Percentiles rank a stretch among this genome's conserved stretches.
Evolutionary conservation across 2,888 invertebrate species (phyloP).

Genomic region (Tipula vernalis): DNA sequence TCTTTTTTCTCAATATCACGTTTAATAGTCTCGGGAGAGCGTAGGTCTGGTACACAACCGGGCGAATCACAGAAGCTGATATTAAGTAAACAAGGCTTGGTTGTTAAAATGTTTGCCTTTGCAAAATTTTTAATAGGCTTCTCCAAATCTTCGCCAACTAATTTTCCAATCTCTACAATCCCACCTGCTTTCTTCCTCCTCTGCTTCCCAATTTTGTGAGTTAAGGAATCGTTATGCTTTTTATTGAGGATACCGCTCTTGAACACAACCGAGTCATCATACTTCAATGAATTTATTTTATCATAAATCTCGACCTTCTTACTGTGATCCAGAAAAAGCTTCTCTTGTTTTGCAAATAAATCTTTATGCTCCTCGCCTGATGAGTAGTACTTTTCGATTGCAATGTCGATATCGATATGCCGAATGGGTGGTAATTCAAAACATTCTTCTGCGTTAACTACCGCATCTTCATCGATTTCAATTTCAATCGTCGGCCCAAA

Average conservation of each 20-base stretch:
- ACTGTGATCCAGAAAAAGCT: conserved; percentile 23
- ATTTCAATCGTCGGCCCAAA: conserved; percentile 32
- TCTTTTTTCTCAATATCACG: conserved; percentile 64
- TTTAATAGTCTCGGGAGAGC: conserved; percentile 51
- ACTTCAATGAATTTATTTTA: conserved; percentile 59
- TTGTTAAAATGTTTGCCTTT: conserved; percentile 18
- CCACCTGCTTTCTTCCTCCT: conserved; percentile 19
- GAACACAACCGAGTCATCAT: conserved; percentile 54
- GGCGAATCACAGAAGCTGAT: conserved; percentile 33
- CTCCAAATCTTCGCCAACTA: conserved; percentile 6
- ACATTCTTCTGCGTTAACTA: conserved; percentile 60
- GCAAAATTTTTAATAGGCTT: neutral
- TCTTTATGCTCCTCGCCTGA: neutral
- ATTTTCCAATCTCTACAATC: conserved; percentile 32
- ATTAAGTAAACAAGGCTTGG: conserved; percentile 37
- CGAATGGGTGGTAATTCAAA: conserved; percentile 54
- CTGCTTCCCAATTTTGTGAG: conserved; percentile 16
- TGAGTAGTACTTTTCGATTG: conserved; percentile 13
- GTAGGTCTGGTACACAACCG: conserved; percentile 39
- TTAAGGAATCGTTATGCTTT: conserved; percentile 19
- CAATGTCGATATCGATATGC: conserved; percentile 37
- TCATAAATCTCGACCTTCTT: conserved; percentile 51
- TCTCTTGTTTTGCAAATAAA: conserved; percentile 10
- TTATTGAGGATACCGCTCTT: conserved; percentile 39
- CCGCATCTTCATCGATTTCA: conserved; percentile 34